Evolutionary conservation across 2,888 invertebrate genomes (phyloP).

Genomic region (Coremacera marginata): DNA sequence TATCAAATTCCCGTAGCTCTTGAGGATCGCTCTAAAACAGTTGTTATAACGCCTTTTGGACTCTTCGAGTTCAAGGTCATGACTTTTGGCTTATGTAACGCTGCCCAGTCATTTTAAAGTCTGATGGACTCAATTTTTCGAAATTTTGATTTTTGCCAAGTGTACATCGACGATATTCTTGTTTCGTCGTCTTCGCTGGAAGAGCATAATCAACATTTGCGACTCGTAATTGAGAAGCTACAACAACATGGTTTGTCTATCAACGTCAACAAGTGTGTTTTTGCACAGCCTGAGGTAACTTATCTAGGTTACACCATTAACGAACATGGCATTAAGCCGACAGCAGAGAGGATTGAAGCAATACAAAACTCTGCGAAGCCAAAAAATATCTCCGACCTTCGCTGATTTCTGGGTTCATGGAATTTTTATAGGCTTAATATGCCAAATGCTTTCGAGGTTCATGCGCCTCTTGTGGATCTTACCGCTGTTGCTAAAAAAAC

Average conservation of each 20-base stretch:
- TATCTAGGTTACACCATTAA: constrained; percentile 31
- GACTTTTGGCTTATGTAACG: constrained; percentile 13
- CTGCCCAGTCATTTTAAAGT: no score
- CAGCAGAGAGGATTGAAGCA: constrained; percentile 40
- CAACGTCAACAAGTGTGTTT: neutral
- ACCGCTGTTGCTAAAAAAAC: neutral
- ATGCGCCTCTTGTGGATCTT: neutral
- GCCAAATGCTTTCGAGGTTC: constrained; percentile 25
- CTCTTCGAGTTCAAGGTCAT: constrained; percentile 17
- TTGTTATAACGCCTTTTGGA: constrained; percentile 5
- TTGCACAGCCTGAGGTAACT: neutral
- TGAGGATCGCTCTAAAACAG: constrained; percentile 1
- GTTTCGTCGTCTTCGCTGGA: neutral
- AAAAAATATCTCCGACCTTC: constrained; percentile 41
- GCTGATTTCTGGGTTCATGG: constrained; percentile 49
- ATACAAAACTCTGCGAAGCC: constrained; percentile 43
- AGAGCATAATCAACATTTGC: neutral
- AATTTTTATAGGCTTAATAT: constrained; percentile 45
- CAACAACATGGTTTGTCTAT: neutral
- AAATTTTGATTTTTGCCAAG: constrained; percentile 18
- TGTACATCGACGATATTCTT: constrained; percentile 6
- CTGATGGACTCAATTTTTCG: no score
- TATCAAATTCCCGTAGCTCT: constrained; percentile 53
- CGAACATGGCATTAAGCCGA: constrained; percentile 36
- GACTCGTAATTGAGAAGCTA: neutral